These are phyloP conservation scores for Tiphia femorata DNA, from an alignment of 2,888 invertebrate genomes.

Conservation along the genomic window DNA sequence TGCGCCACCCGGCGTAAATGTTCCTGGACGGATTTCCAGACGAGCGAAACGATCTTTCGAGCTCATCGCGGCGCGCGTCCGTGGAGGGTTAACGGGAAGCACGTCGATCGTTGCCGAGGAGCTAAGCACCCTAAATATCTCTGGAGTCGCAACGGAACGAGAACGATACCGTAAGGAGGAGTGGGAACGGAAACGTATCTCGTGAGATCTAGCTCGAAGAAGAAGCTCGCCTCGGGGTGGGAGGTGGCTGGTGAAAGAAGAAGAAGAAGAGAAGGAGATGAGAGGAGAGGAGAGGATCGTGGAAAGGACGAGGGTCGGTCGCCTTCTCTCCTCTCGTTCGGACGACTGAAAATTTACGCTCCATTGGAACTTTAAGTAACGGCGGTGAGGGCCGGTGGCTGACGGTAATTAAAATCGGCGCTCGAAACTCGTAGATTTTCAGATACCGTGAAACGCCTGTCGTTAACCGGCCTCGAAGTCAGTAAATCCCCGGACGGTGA, in stretches of 20 bases:
- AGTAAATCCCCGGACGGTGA: constrained; percentile 31
- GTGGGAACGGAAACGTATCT: too few relatives aligned
- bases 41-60: too few relatives aligned
- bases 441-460: constrained; percentile 30
- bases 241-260: neutral
- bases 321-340: neutral
- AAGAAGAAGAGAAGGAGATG: neutral
- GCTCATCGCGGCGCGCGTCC: too few relatives aligned
- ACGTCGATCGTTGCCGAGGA: too few relatives aligned
- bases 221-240: too few relatives aligned
- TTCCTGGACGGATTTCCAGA: too few relatives aligned
- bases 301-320: neutral
- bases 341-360: constrained; percentile 1
- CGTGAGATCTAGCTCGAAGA: too few relatives aligned
- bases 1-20: too few relatives aligned
- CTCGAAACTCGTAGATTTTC: constrained; percentile 24
- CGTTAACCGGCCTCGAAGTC: constrained; percentile 32
- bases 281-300: neutral
- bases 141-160: too few relatives aligned
- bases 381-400: neutral
- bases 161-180: too few relatives aligned
- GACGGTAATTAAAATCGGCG: constrained; percentile 32
- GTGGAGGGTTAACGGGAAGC: too few relatives aligned
- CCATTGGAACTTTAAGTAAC: neutral
- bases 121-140: too few relatives aligned